These are phyloP conservation scores for Ibycter americanus DNA, from an alignment of 2,797 vertebrate species.

Conservation along the genomic window DNA sequence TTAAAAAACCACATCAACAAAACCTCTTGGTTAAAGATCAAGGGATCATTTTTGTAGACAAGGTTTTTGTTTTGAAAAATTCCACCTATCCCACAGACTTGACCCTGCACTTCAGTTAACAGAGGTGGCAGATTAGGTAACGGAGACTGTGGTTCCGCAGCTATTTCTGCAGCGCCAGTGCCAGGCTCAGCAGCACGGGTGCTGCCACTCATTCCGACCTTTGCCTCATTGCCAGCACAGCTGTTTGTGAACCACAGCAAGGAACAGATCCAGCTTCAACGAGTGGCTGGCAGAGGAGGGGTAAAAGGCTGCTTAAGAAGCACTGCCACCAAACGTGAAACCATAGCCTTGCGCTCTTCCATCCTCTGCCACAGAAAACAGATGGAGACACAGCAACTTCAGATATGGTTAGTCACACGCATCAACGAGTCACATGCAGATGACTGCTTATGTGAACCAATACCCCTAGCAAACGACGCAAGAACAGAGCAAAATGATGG, in stretches of 20 bases:
- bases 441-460: not conserved
- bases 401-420: not conserved
- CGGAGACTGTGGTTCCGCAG: conserved; percentile 40
- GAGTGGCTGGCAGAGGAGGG: not conserved
- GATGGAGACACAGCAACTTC: not conserved
- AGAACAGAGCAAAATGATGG: not conserved
- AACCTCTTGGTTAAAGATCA: not conserved
- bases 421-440: not conserved
- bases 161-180: conserved; percentile 40
- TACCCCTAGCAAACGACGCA: not conserved
- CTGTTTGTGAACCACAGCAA: conserved; percentile 31
- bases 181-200: conserved; percentile 21
- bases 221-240: conserved; percentile 42
- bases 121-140: conserved; percentile 54
- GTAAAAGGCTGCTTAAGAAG: not conserved
- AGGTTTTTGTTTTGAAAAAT: conserved; percentile 44
- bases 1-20: not conserved
- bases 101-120: not conserved
- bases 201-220: conserved; percentile 60
- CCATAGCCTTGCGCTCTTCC: not conserved
- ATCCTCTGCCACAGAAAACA: not conserved
- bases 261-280: not conserved
- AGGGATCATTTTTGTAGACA: not conserved
- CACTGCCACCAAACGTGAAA: not conserved
- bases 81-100: not conserved